Base-by-base conservation (phyloP, 1,140 invertebrate genomes). In the Leptinotarsa texana region DNA sequence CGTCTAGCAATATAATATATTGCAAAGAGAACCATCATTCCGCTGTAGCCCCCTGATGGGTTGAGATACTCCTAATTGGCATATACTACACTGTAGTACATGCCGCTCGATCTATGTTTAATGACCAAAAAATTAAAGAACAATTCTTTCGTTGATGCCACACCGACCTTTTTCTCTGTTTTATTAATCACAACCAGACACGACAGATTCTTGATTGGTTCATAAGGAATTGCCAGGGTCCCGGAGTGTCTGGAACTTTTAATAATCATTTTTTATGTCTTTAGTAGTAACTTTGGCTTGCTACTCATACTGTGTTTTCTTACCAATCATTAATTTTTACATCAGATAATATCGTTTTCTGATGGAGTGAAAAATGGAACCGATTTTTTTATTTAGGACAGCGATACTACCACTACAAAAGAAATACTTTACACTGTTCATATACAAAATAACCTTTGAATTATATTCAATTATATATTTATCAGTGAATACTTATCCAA, bases 131-230 rank as follows among this genome's bases (percentile, higher is more conserved):
- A 80, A 79, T 77, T 77, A 73, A 75, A 74, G 74, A 79, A 79
- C 76, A 78, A 78, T 79, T 76, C 69, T 51, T 24, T 71, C 48
- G 51, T 63, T 69, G 65, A 61, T 69, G 27, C 66, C 66, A 69
- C 66, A 48, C 27, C 51, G 51, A 27, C 47, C 21, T 63, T 62
- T 74, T 74, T 70, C 63, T 70, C 74, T 57, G 65, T 80, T 82
- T 82, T 82, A 82, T 81, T 82, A 82, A 82, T 82, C 80, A 82
- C 78, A 76, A 72, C 65, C 68, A 66, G 57, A 69, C 75, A 74
- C 76, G 81, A 81, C 81, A 81, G 77, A 75, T 80, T 66, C 80
- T 76, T 81, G 80, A 82, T 82, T 82, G 78, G 79, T 79, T 81
- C 75, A 27, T 62, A 72, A 66, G 57, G 72, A 73, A 77, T 77